Evolutionary conservation across 2,113 vertebrate genomes (phyloP).

Genomic region (Tachuris rubrigastra): DNA sequence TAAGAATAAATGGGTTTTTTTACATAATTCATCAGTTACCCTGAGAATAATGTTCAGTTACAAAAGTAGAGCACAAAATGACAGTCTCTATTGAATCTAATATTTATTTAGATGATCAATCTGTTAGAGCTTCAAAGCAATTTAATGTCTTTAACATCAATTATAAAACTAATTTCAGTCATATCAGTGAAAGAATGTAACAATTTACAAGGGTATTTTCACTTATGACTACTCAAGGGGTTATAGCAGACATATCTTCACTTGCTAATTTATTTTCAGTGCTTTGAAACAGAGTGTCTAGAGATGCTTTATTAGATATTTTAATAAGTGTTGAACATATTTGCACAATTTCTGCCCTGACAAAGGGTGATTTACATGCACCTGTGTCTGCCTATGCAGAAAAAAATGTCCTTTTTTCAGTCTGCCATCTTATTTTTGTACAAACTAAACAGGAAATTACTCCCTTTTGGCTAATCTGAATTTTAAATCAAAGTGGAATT

Average conservation of each 20-base stretch:
- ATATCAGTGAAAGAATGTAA: conserved; percentile 23
- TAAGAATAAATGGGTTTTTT: neutral
- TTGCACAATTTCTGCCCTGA: neutral
- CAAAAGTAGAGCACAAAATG: neutral
- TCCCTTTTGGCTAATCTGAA: neutral
- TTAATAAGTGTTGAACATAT: neutral
- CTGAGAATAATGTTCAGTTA: neutral
- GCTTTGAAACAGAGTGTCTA: neutral
- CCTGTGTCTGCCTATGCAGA: neutral
- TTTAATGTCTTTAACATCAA: conserved; percentile 11
- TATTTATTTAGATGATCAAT: conserved; percentile 39
- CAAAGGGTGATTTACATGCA: conserved; percentile 20
- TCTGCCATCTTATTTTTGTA: neutral
- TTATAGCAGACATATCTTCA: neutral
- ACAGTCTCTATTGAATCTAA: neutral
- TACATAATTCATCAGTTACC: neutral
- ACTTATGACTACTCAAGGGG: neutral
- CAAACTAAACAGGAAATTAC: neutral
- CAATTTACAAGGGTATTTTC: conserved; percentile 29
- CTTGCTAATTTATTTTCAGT: conserved; percentile 36
- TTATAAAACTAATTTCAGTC: conserved; percentile 47
- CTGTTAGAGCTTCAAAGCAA: conserved; percentile 8
- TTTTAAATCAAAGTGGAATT: neutral
- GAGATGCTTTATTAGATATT: conserved; percentile 50
- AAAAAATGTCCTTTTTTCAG: neutral